Conservation (phyloP, 2,797 vertebrate genomes). For the Sciurus vulgaris region DNA sequence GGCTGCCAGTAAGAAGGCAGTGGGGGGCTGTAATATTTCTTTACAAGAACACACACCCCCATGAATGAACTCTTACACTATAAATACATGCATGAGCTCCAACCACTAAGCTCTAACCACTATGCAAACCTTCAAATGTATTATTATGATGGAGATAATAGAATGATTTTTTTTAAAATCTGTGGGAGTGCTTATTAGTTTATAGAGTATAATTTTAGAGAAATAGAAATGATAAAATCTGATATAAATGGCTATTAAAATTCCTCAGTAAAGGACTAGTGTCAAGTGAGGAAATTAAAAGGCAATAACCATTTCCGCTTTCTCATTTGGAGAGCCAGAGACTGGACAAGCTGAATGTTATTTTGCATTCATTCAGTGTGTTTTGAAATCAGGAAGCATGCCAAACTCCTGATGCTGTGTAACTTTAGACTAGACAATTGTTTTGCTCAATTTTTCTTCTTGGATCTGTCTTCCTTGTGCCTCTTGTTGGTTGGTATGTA, state of each 20-base stretch:
- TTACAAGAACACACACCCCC: neutral
- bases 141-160: no score
- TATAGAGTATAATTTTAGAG: neutral
- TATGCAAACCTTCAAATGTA: neutral
- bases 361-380: neutral
- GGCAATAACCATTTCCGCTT: neutral
- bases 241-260: neutral
- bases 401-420: neutral
- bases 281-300: conserved; percentile 48
- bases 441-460: neutral
- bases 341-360: neutral
- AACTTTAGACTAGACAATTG: neutral
- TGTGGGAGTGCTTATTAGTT: neutral
- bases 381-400: neutral
- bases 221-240: neutral
- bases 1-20: neutral
- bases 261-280: neutral
- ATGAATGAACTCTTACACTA: fast-evolving
- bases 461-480: neutral
- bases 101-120: neutral
- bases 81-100: neutral
- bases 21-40: neutral
- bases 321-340: neutral
- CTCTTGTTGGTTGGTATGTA: neutral
- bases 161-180: neutral